phyloP scores from a whole-genome alignment of 2,113 vertebrate genomes.

The Seriola aureovittata region DNA sequence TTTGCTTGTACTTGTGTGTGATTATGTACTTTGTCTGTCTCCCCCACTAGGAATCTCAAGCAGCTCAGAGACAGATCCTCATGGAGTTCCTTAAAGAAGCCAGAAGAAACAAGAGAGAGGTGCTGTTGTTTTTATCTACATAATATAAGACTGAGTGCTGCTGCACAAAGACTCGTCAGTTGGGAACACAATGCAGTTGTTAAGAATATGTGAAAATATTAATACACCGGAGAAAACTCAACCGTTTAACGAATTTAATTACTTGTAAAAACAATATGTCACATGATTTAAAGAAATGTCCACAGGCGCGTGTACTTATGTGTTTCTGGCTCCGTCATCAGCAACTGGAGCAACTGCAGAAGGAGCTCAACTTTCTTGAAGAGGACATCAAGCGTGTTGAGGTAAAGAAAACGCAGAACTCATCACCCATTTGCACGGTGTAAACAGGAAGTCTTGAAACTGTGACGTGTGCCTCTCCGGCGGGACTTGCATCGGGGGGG shows the following conservation, averaged over 20 bases:
- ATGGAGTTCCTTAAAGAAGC: slow-evolving; percentile 99
- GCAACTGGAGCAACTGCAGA: slow-evolving; percentile 99
- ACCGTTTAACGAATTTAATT: background rate
- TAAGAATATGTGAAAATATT: background rate
- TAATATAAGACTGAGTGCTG: background rate
- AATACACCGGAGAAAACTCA: background rate
- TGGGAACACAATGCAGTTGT: background rate
- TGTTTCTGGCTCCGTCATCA: slow-evolving; percentile 73
- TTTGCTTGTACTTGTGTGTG: background rate
- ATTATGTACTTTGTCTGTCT: slow-evolving; percentile 25
- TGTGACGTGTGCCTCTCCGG: background rate
- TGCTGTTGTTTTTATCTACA: slow-evolving; percentile 56
- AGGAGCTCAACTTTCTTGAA: slow-evolving; percentile 97
- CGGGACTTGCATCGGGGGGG: background rate
- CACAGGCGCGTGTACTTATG: background rate
- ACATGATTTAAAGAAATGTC: background rate
- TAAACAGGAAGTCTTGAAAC: background rate
- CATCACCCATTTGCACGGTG: background rate
- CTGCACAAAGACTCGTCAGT: background rate
- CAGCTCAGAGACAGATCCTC: slow-evolving; percentile 96
- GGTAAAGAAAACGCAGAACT: slow-evolving; percentile 82
- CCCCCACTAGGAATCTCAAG: slow-evolving; percentile 94
- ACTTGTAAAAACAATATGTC: background rate
- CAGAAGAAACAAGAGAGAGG: slow-evolving; percentile 98
- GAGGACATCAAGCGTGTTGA: slow-evolving; percentile 99